A percentile compares a stretch with the other conserved stretches of the same genome.
These are phyloP conservation scores for Anabacerthia variegaticeps DNA, from an alignment of 2,797 vertebrate species.

Conservation along the genomic window DNA sequence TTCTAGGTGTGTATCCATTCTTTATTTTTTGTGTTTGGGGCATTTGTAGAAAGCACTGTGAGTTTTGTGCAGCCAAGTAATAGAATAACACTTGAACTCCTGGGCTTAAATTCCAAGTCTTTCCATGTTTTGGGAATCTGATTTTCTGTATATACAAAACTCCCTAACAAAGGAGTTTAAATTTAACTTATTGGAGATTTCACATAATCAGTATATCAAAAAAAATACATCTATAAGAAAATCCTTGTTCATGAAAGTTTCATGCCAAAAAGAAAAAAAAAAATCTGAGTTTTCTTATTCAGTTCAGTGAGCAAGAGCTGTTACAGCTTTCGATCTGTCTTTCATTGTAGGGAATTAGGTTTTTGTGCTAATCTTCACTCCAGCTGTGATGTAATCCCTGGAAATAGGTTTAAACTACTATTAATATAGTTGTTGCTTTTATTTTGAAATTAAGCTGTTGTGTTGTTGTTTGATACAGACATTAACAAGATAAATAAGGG, in stretches of 20 bases:
- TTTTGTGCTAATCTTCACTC: conserved; percentile 10
- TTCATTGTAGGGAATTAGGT: not conserved
- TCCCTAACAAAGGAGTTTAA: not conserved
- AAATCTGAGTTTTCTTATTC: not conserved
- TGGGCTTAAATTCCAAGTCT: not conserved
- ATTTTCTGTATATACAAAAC: not conserved
- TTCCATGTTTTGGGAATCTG: not conserved
- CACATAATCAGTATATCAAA: not conserved
- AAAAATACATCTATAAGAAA: not conserved
- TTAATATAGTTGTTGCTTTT: not conserved
- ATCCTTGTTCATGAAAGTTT: not conserved
- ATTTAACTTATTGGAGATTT: not conserved
- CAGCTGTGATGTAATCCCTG: not conserved
- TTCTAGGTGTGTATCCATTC: not conserved
- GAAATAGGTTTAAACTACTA: not conserved
- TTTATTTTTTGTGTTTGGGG: not conserved
- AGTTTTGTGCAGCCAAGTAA: not conserved
- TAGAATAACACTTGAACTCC: not conserved
- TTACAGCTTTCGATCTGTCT: not conserved
- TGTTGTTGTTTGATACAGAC: not conserved
- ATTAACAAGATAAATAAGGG: not conserved
- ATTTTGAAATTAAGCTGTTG: not conserved
- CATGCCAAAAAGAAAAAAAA: not conserved
- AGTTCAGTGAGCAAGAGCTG: not conserved
- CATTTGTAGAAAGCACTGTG: not conserved